Evolutionary conservation across 1,140 invertebrate genomes (phyloP), one percentile per base, ranked within the genome.

Genomic region (Penaeus vannamei): DNA sequence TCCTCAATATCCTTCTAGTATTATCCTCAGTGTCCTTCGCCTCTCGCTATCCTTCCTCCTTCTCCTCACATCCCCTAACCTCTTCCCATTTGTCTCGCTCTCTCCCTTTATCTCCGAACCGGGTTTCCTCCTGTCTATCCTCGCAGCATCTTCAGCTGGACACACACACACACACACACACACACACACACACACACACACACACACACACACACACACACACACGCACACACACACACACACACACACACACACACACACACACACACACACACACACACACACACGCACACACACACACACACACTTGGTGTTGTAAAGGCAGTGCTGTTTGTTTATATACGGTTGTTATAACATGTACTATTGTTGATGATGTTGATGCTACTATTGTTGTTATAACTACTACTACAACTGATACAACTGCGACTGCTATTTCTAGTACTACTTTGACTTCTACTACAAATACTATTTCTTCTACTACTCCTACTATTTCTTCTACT

Each of bases 151-250:
- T 64, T 19, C n/a, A 64, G n/a, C 62, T 64, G n/a, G 17, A 64
- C 62, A 64, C 62, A 64, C 62, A 64, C 62, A 64, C 62, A 64
- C 62, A 64, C 62, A 64, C 62, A 64, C 62, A 64, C 62, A 64
- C 62, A 64, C 62, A 64, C 62, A 64, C 62, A 64, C 62, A 64
- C 62, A 64, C 62, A 64, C 62, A 64, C 62, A 64, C 62, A 64
- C 62, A 64, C 62, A 64, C 62, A 64, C 62, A 64, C 62, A 64
- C n/a, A 64, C n/a, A 64, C n/a, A 64, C n/a, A 64, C n/a, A 64
- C n/a, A 64, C n/a, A 64, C n/a, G n/a, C n/a, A 64, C n/a, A 64
- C n/a, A 64, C n/a, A 64, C n/a, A 64, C n/a, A 64, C n/a, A 64
- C n/a, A 64, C n/a, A 64, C 62, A 64, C n/a, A 64, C 62, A 64